phyloP scores from a whole-genome alignment of 1,140 invertebrate species.

The Elysia chlorotica region DNA sequence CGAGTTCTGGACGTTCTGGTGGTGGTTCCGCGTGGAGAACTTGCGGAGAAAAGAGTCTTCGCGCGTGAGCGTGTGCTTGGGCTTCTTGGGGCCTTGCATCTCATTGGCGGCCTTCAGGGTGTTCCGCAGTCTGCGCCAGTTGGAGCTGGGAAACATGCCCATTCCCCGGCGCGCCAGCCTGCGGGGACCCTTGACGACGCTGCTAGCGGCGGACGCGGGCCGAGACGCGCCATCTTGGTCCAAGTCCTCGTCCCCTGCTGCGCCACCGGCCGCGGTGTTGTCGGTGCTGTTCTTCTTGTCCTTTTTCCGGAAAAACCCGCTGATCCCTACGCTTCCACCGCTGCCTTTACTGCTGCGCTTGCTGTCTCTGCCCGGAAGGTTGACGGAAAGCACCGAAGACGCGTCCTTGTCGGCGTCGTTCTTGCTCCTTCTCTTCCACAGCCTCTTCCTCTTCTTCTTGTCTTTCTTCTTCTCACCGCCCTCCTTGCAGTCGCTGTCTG shows the following conservation, averaged over 20 bases:
- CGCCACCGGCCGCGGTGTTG: not conserved
- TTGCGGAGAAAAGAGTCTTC: slow-evolving; percentile 94
- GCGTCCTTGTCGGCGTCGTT: no score
- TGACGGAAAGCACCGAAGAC: no score
- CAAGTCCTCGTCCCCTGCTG: no score
- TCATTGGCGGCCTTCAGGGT: slow-evolving; percentile 90
- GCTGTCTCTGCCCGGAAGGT: not conserved
- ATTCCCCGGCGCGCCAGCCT: slow-evolving; percentile 2
- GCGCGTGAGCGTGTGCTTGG: slow-evolving; percentile 84
- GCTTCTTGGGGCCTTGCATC: slow-evolving; percentile 67
- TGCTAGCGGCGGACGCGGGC: not conserved
- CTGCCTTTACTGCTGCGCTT: not conserved
- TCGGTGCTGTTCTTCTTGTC: not conserved
- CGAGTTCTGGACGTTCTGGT: slow-evolving; percentile 1
- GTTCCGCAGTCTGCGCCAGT: slow-evolving; percentile 90
- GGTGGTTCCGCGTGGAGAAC: slow-evolving; percentile 84
- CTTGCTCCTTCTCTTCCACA: no score
- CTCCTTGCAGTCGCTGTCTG: no score
- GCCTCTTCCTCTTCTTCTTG: no score
- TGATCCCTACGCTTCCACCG: not conserved
- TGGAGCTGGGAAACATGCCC: slow-evolving; percentile 28
- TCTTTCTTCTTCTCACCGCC: no score
- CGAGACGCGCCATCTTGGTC: no score
- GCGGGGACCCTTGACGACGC: not conserved
- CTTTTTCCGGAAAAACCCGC: not conserved